Base-by-base conservation (phyloP, 2,888 invertebrate genomes). In the Ophioninae sp. region DNA sequence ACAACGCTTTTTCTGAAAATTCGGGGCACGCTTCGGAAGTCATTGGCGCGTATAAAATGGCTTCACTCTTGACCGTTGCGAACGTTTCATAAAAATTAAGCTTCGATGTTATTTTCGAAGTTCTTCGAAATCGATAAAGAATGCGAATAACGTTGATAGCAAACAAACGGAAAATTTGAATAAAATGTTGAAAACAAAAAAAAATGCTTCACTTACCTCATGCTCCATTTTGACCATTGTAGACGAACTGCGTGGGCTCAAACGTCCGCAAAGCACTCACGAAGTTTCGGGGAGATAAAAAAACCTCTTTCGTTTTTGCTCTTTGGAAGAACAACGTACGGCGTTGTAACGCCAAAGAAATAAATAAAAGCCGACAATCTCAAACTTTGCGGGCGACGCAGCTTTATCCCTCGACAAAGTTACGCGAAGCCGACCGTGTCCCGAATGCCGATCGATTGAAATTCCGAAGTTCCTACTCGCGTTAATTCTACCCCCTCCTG, bases 221-320 rank as follows among this genome's bases (percentile, higher is more conserved):
- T 92, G 92, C 22, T 92, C 92, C 92, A 92, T 91, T 82, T 92
- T 92, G 79, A 92, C 92, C 92, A 92, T 92, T 87, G 89, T 91
- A 59, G 74, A 85, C 73, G 64, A 75, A 79, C 68, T 81, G 37
- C 65, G 63, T 76, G 83, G 84, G 73, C 72, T 81, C 58, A 22
- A 64, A 41, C 37, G 58, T 67, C 74, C 63, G 30, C 59, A 69
- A 72, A 63, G 73, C 63, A 51, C 17, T 74, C 30, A 77, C 30
- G 41, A 69, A 69, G 79, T 78, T 79, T 68, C 0, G 6, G 37
- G 30, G 7, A 61, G 78, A 75, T 44, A 67, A 81, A 83, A 75
- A 61, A 83, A 73, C 85, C 80, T n/a, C 58, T 22, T 20, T 41
- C 44, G 20, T n/a, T n/a, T 37, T 13, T 56, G 61, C 51, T 64